Evolutionary conservation across 2,888 invertebrate genomes (phyloP), one percentile per base, ranked within the genome.

Genomic region (Drosophila fulvimacula): DNA sequence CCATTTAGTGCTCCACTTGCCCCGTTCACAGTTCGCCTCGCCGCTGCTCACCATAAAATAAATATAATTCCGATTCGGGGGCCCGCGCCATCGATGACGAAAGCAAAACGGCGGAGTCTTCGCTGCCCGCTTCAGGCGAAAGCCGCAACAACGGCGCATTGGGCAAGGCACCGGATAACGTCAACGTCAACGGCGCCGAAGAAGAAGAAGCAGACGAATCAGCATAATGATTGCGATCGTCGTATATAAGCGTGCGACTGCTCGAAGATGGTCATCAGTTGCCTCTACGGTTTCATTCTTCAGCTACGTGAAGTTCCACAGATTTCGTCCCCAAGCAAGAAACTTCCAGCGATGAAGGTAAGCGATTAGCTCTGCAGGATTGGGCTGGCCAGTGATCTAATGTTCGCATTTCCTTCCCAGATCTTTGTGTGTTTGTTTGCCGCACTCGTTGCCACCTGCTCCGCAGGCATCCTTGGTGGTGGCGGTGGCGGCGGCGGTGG

Each of bases 341-440:
- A 89, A 86, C 86, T 86, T 86, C 88, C 86, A 84, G 88, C 84
- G 63, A 83, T 86, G 86, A 86, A 74, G 86, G 86, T 86, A 67
- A 70, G 71, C 56, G 0, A 5, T 3, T 13, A 17, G 41, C 10
- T 17, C 3, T 11, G 7, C 52, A 46, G 38, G 52, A 49, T 30
- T 5, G 19, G 15, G 5, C 19, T 9, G 24, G 11, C 41, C 11
- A 30, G 10, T 30, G 11, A 17, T 10, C 44, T 57, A 46, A 57
- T 10, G 13, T 11, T 36, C 34, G 6, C 34, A 21, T 36, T 17
- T 32, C 11, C 13, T 27, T 21, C 34, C 1, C 68, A 85, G 86
- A 73, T 85, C 71, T 89, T 89, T 53, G 82, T 86, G 66, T 86
- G 86, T 73, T 44, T 87, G 61, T 76, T 89, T 66, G 82, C 76